Evolutionary conservation across 2,797 vertebrate species (phyloP).

Genomic region (Peromyscus melanophrys): DNA sequence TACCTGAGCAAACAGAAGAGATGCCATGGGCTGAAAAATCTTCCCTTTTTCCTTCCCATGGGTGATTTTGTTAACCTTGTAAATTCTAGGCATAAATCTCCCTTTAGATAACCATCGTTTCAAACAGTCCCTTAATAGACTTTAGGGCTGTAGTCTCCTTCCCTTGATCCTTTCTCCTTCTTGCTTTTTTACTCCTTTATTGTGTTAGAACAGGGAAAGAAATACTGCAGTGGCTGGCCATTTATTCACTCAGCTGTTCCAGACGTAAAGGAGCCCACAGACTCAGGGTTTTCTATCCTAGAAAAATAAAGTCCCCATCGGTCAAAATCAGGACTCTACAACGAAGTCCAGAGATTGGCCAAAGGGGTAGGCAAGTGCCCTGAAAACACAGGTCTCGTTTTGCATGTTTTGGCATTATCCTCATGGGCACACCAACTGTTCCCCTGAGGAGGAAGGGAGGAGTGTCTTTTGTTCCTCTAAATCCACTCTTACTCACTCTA

Average conservation of each 20-base stretch:
- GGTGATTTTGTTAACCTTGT: conserved; percentile 50
- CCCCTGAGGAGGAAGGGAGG: background rate
- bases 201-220: background rate
- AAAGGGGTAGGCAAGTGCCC: background rate
- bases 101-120: conserved; percentile 41
- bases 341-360: background rate
- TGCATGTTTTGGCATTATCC: background rate
- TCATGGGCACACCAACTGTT: background rate
- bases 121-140: conserved; percentile 9
- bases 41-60: background rate
- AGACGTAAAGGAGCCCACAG: background rate
- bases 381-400: background rate
- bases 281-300: background rate
- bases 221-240: background rate
- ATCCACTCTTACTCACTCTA: background rate
- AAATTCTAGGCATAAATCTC: conserved; percentile 39
- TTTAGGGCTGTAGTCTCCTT: background rate
- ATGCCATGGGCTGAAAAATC: background rate
- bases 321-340: background rate
- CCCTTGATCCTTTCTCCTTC: background rate
- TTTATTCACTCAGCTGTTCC: background rate
- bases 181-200: background rate
- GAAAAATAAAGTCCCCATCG: background rate
- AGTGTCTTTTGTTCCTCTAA: background rate
- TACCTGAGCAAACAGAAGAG: background rate